A percentile compares a stretch with the other conserved stretches of the same genome.
phyloP scores from a whole-genome alignment of 53 echinoderm and acorn worm species.

The Henricia sp. region DNA sequence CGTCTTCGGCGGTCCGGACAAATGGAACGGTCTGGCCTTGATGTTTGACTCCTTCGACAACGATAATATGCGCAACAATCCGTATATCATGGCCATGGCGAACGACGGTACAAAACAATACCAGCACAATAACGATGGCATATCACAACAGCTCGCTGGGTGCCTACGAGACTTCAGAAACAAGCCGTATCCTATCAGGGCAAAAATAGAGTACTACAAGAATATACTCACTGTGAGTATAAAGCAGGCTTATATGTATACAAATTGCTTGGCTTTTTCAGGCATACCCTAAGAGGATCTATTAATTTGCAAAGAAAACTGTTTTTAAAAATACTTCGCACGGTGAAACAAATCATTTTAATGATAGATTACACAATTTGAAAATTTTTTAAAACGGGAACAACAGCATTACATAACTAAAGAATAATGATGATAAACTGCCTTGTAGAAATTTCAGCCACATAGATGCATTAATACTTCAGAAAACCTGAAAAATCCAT shows the following conservation, averaged over 20 bases:
- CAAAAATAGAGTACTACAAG: constrained; percentile 98
- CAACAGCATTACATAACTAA: too few species aligned
- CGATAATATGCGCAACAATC: constrained; percentile 96
- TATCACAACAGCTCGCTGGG: constrained; percentile 91
- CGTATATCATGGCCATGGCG: constrained; percentile 82
- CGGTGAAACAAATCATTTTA: too few species aligned
- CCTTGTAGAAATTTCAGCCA: too few species aligned
- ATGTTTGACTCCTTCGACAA: constrained; percentile 99
- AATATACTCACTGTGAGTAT: constrained; percentile 90
- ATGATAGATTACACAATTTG: too few species aligned
- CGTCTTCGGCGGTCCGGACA: constrained; percentile 89
- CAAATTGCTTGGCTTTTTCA: background rate
- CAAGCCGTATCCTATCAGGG: constrained; percentile 93
- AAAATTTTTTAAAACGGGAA: too few species aligned
- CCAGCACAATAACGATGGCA: constrained; percentile 90
- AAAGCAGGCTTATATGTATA: background rate
- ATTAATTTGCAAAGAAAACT: too few species aligned
- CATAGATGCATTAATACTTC: too few species aligned
- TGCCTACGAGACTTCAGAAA: constrained; percentile 97
- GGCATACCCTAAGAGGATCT: too few species aligned
- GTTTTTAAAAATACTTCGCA: too few species aligned
- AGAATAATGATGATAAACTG: too few species aligned
- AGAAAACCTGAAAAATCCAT: too few species aligned
- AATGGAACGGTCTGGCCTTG: constrained; percentile 93
- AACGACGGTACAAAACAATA: constrained; percentile 90